Conservation (phyloP, 2,888 invertebrate genomes). For the Himalopsyche kuldschensis region DNA sequence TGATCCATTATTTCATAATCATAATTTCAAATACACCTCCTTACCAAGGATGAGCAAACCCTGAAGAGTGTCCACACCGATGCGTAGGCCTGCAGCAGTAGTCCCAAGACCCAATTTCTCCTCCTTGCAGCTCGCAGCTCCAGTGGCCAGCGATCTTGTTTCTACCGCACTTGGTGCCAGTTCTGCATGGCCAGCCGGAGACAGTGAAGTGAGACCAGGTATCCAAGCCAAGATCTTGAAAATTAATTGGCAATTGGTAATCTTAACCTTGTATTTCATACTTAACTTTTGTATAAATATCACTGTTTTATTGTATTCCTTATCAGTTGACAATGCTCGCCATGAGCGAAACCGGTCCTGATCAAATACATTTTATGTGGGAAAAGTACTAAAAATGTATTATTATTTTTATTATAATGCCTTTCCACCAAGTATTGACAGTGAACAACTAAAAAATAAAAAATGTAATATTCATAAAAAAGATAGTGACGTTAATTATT, state of each 20-base stretch:
- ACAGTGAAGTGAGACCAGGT: conserved; percentile 79
- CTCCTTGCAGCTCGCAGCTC: conserved; percentile 79
- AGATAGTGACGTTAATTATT: no score
- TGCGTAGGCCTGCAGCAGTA: conserved; percentile 84
- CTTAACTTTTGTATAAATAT: no score
- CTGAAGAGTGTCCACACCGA: conserved; percentile 81
- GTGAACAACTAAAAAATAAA: no score
- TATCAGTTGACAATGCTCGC: no score
- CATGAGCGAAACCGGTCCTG: no score
- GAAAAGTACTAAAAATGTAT: no score
- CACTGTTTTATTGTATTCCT: no score
- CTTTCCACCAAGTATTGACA: no score
- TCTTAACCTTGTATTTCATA: no score
- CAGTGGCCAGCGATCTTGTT: conserved; percentile 79
- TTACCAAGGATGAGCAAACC: conserved; percentile 80
- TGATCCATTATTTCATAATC: not conserved
- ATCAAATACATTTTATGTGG: no score
- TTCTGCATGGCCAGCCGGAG: conserved; percentile 76
- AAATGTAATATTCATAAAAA: no score
- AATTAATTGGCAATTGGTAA: conserved; percentile 7
- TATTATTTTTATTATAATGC: no score
- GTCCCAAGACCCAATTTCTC: conserved; percentile 75
- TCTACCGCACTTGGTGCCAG: conserved; percentile 70
- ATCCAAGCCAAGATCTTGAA: conserved; percentile 53
- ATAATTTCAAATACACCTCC: not conserved